Evolutionary conservation across 2,797 vertebrate genomes (phyloP), one percentile per base, ranked within the genome.

Genomic region (Ciconia nigra): DNA sequence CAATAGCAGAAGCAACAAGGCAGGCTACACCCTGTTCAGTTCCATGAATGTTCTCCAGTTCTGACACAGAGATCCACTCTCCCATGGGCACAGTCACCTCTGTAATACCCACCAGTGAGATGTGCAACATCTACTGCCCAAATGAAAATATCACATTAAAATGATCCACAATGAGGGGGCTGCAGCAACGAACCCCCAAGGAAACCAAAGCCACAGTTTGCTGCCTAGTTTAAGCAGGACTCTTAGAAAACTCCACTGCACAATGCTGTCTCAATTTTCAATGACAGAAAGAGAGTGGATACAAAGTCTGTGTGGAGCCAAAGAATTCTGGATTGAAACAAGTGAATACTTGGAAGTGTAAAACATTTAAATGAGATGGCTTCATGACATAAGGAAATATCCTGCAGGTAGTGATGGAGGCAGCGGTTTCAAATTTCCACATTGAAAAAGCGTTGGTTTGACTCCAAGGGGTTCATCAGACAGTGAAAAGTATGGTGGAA

Each of bases 71-170:
- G 42, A 83, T 46, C 28, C 47, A 35, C 22, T 63, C 20, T 79
- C 69, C 62, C 41, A 14, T 3, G 33, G 22, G 35, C 11, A 37
- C 29, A 58, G 25, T 15, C 21, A 54, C 46, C 81, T 63, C n/a
- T 9, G 4, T 9, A 24, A 62, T 19, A 33, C n/a, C 37, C 62
- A 59, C 13, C 41, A 7, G 11, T 0, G 5, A 61, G 41, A 49
- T 17, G 20, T 17, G 44, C 78, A 62, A 26, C 35, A 55, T 7
- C 51, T 62, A 33, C 46, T 28, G 52, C 20, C 37, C 42, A 78
- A 74, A 71, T 4, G 8, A 59, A 76, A 74, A 41, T 29, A 46
- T 6, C 58, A 7, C 31, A 15, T 2, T 19, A 42, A 51, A 74
- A 44, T 17, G 21, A 28, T 12, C 31, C 58, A 28, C 35, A 37